A percentile compares a stretch with the other conserved stretches of the same genome.
These are phyloP conservation scores for Typhlichthys subterraneus DNA, from an alignment of 2,797 vertebrate species.

Conservation along the genomic window DNA sequence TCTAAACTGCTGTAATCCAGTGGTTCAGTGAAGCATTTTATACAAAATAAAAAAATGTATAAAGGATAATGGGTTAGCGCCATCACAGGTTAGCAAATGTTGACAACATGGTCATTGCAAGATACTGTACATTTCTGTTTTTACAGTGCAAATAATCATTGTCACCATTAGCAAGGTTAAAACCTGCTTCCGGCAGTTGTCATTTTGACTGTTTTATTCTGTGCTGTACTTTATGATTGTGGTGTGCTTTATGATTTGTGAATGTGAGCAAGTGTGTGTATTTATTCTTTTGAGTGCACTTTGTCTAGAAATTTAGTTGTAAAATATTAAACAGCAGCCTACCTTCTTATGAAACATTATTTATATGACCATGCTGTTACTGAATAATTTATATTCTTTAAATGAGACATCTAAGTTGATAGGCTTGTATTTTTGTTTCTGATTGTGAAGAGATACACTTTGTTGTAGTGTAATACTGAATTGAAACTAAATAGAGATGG, in stretches of 20 bases:
- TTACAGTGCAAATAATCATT: no score
- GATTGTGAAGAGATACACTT: not conserved
- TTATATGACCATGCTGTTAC: no score
- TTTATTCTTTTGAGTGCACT: constrained; percentile 66
- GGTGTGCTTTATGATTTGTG: constrained; percentile 31
- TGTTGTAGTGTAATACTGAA: not conserved
- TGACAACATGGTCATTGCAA: constrained; percentile 52
- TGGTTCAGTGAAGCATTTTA: constrained; percentile 46
- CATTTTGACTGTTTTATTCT: constrained; percentile 23
- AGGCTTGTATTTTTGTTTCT: not conserved
- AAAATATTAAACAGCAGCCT: constrained; percentile 37
- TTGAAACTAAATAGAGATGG: no score
- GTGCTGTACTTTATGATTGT: constrained; percentile 19
- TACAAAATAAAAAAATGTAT: constrained; percentile 31
- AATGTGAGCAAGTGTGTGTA: constrained; percentile 44
- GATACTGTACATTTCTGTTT: constrained; percentile 21
- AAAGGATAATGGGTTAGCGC: constrained; percentile 47
- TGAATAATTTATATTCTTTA: no score
- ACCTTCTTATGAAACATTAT: constrained; percentile 19
- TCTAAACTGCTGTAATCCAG: constrained; percentile 57
- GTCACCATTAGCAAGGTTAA: no score
- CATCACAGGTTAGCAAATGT: constrained; percentile 54
- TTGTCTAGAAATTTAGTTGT: constrained; percentile 58
- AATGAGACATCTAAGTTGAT: no score
- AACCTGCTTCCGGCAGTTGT: constrained; percentile 10